These are phyloP conservation scores for Zaprionus ghesquierei DNA, from an alignment of 1,140 invertebrate genomes.

Conservation along the genomic window DNA sequence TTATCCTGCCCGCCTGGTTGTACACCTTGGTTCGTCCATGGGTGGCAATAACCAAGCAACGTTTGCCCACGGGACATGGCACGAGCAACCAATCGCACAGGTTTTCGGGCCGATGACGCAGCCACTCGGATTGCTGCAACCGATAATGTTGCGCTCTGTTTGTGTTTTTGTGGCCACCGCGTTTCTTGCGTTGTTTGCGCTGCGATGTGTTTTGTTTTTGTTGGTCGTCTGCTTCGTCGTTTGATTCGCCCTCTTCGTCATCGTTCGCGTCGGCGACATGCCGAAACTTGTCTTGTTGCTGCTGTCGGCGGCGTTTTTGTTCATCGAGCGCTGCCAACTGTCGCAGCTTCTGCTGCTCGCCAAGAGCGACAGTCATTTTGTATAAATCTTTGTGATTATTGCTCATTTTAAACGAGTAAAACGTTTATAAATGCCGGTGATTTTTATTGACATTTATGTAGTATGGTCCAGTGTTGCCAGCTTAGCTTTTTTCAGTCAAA, in stretches of 20 bases:
- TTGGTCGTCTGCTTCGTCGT: neutral
- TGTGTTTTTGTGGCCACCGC: slow-evolving; percentile 1
- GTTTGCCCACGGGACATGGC: slow-evolving; percentile 91
- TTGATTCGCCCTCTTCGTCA: slow-evolving; percentile 1
- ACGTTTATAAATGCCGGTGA: slow-evolving; percentile 15
- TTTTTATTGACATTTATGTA: neutral
- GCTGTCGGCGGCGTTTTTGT: slow-evolving; percentile 77
- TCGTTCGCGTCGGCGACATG: slow-evolving; percentile 12
- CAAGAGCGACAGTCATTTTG: slow-evolving; percentile 55
- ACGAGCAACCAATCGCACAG: slow-evolving; percentile 91
- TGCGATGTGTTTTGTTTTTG: slow-evolving; percentile 24
- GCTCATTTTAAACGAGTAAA: neutral
- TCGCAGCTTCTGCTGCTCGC: slow-evolving; percentile 54
- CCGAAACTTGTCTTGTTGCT: slow-evolving; percentile 54
- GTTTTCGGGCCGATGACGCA: slow-evolving; percentile 92
- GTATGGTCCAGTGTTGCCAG: too few species aligned
- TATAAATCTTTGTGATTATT: slow-evolving; percentile 52
- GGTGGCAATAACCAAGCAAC: slow-evolving; percentile 90
- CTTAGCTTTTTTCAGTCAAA: too few species aligned
- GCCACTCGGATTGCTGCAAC: slow-evolving; percentile 91
- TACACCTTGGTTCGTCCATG: slow-evolving; percentile 89
- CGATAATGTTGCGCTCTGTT: slow-evolving; percentile 8
- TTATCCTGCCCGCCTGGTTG: slow-evolving; percentile 86
- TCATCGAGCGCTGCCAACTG: slow-evolving; percentile 43
- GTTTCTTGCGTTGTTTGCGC: slow-evolving; percentile 6